Base-by-base conservation (phyloP, 2,888 invertebrate genomes). In the Ochropleura plecta region DNA sequence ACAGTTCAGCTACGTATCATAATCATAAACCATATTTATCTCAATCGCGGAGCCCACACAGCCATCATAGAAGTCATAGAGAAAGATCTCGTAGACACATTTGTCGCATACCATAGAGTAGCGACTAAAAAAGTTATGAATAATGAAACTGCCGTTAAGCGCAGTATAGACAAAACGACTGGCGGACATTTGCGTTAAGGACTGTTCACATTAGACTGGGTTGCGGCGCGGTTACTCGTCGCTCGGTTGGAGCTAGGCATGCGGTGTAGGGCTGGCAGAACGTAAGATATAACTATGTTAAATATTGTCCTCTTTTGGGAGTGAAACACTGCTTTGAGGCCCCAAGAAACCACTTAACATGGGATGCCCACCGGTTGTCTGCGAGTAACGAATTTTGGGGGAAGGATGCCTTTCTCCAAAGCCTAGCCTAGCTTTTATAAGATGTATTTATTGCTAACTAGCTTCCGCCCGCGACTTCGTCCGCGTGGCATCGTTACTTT, bases 121-220 rank as follows among this genome's bases (percentile, higher is more conserved):
- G 14, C 55, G 69, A 78, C 70, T 80, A 87, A 86, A 87, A 86
- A 87, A 73, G 77, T 78, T 78, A 87, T 84, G 87, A 87, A 87
- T 87, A 87, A 86, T 87, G 84, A 81, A 83, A 83, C 76, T 76
- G 78, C 86, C 84, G 87, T 86, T 87, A 86, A 67, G 78, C 78
- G 75, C 40, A 77, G 76, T 81, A 87, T 85, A 82, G 84, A 84
- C 84, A 81, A 79, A 84, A 81, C 86, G 67, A 75, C 84, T 86
- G 73, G 72, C 59, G 82, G 81, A 86, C 87, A 87, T 87, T 87
- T 87, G 87, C 83, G 83, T 87, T 87, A 87, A 87, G 87, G 87
- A 77, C 84, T 67, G 87, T 67, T 65, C 79, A 85, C 86, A 83
- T 83, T 85, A 79, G 86, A 85, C 85, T 79, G 82, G 86, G 84